These are phyloP conservation scores for Syngnathus scovelli DNA, from an alignment of 2,113 vertebrate species.

Conservation along the genomic window DNA sequence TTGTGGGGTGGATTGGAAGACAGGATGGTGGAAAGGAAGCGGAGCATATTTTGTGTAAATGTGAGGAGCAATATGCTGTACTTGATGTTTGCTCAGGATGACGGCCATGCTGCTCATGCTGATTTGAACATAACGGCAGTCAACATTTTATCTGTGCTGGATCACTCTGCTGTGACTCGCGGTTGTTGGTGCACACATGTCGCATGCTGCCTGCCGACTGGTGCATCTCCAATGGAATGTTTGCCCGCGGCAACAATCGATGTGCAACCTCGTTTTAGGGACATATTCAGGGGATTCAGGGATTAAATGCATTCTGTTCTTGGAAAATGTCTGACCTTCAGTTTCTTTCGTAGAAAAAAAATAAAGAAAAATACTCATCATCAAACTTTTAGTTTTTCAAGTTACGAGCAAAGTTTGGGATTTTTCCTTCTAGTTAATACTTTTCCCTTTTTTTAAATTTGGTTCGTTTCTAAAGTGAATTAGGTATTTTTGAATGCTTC, in stretches of 20 bases:
- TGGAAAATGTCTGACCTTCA: background rate
- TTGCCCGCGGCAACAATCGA: background rate
- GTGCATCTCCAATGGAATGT: background rate
- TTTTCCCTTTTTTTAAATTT: too few relatives aligned
- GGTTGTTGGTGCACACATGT: background rate
- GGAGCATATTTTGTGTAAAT: slow-evolving; percentile 57
- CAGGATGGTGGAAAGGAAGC: slow-evolving; percentile 36
- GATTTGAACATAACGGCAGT: background rate
- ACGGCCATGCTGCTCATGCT: background rate
- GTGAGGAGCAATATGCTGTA: background rate
- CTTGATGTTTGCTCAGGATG: slow-evolving; percentile 7
- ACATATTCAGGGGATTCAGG: background rate
- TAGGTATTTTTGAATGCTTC: too few relatives aligned
- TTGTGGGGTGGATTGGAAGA: slow-evolving; percentile 23
- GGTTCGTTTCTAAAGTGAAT: too few relatives aligned
- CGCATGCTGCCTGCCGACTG: background rate
- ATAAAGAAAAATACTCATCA: background rate
- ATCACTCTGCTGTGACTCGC: background rate
- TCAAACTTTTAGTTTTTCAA: background rate
- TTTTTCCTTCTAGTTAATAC: too few relatives aligned
- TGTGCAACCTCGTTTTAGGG: background rate
- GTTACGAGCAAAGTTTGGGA: too few relatives aligned
- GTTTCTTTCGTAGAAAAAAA: background rate
- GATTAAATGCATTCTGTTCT: background rate
- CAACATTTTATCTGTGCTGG: background rate